Conservation (phyloP, 2,888 invertebrate genomes). For the Lasioglossum leucozonium region DNA sequence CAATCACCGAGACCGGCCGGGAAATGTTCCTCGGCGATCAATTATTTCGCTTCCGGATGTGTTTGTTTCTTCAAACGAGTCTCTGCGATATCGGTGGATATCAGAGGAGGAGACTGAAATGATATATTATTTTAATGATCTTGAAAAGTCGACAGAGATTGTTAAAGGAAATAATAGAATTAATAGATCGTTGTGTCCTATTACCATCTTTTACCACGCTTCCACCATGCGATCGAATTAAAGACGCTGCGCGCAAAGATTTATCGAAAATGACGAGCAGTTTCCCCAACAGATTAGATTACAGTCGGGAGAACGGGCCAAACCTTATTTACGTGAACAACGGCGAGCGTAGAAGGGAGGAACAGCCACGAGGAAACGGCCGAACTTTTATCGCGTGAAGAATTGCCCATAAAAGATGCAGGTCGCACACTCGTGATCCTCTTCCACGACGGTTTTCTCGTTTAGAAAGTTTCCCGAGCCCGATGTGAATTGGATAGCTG, state of each 20-base stretch:
- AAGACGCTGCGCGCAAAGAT: slow-evolving; percentile 24
- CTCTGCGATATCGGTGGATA: no score
- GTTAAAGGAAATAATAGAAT: no score
- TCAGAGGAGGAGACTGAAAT: no score
- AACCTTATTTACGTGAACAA: slow-evolving; percentile 31
- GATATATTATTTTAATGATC: no score
- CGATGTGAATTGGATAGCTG: slow-evolving; percentile 13
- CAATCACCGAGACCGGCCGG: neutral
- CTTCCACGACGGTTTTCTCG: slow-evolving; percentile 18
- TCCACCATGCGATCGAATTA: no score
- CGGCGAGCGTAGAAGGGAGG: neutral
- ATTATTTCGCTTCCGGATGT: no score
- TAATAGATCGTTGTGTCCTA: no score
- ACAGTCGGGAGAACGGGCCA: neutral
- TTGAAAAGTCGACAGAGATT: no score
- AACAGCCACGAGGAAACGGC: neutral
- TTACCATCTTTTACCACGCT: no score
- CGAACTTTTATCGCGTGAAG: slow-evolving; percentile 33
- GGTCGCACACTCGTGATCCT: neutral
- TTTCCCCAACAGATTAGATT: slow-evolving; percentile 36
- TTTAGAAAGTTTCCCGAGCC: neutral
- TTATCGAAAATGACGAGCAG: slow-evolving; percentile 36
- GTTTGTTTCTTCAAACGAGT: no score
- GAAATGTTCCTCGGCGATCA: neutral
- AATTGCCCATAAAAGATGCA: slow-evolving; percentile 43